These are phyloP conservation scores for Nephrotoma appendiculata DNA, from an alignment of 2,888 invertebrate genomes.

Conservation along the genomic window DNA sequence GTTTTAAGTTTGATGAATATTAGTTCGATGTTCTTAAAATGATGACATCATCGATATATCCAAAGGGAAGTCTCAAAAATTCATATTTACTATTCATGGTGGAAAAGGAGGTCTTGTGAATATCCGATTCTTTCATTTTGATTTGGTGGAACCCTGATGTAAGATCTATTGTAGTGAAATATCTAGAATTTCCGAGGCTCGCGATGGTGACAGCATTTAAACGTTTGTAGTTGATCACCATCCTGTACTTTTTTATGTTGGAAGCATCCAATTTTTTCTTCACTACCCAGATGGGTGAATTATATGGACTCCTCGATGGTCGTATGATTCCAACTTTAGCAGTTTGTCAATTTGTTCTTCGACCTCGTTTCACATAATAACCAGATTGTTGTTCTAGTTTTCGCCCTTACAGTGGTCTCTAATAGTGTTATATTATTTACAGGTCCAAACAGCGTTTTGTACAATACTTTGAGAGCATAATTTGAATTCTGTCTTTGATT, in stretches of 20 bases:
- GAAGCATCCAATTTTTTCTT: no score
- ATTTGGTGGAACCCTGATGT: constrained; percentile 17
- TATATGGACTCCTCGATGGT: not conserved
- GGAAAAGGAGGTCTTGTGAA: constrained; percentile 13
- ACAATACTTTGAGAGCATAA: constrained; percentile 6
- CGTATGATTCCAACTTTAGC: not conserved
- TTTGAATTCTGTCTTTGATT: not conserved
- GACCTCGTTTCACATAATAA: not conserved
- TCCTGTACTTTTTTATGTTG: no score
- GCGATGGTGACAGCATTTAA: constrained; percentile 11
- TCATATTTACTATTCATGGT: constrained; percentile 13
- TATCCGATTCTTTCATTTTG: constrained; percentile 13
- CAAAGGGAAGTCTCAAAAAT: constrained; percentile 6
- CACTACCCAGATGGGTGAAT: no score
- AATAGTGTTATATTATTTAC: constrained; percentile 7
- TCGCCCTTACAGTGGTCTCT: constrained; percentile 8
- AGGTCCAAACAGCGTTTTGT: constrained; percentile 5
- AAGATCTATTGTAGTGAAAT: constrained; percentile 14
- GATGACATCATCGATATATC: no score
- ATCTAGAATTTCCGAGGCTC: constrained; percentile 14
- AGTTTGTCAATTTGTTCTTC: not conserved
- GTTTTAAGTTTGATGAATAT: not conserved
- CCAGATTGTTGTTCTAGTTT: constrained; percentile 11
- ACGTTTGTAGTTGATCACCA: no score
- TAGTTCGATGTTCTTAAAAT: not conserved